phyloP scores from a whole-genome alignment of 2,797 vertebrate species.

The Eleutherodactylus coqui region DNA sequence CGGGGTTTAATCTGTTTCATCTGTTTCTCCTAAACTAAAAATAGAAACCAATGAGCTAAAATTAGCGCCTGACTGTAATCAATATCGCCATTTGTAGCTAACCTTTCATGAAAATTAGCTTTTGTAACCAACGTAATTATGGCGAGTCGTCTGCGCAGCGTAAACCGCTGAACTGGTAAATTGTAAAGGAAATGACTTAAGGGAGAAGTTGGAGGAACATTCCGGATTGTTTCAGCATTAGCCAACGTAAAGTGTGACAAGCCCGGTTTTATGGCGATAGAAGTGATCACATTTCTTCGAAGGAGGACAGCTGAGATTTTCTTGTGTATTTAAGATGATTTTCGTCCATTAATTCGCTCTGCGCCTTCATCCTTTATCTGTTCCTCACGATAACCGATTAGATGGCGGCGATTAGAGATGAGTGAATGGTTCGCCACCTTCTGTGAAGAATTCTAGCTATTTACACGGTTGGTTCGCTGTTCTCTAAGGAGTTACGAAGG shows the following conservation, averaged over 20 bases:
- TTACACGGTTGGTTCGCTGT: background rate
- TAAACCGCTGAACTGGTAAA: constrained; percentile 52
- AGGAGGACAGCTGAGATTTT: background rate
- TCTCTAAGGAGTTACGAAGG: background rate
- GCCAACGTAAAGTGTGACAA: background rate
- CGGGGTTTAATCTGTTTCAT: background rate
- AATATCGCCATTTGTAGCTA: constrained; percentile 26
- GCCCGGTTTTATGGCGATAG: background rate
- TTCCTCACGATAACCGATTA: background rate
- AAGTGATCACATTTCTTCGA: background rate
- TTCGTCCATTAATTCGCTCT: background rate
- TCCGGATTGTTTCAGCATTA: background rate
- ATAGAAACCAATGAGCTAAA: background rate
- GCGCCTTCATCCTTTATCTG: background rate
- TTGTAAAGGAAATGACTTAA: constrained; percentile 43
- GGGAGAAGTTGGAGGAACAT: background rate
- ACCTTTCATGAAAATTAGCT: constrained; percentile 47
- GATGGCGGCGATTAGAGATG: background rate
- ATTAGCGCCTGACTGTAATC: constrained; percentile 8
- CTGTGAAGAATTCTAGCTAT: background rate
- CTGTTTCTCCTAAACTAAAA: background rate
- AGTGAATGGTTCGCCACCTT: background rate
- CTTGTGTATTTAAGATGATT: background rate
- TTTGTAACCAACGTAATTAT: constrained; percentile 41
- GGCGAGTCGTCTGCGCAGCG: constrained; percentile 1